These are phyloP conservation scores for Vulpes vulpes DNA, from an alignment of 2,113 vertebrate genomes.

Conservation along the genomic window DNA sequence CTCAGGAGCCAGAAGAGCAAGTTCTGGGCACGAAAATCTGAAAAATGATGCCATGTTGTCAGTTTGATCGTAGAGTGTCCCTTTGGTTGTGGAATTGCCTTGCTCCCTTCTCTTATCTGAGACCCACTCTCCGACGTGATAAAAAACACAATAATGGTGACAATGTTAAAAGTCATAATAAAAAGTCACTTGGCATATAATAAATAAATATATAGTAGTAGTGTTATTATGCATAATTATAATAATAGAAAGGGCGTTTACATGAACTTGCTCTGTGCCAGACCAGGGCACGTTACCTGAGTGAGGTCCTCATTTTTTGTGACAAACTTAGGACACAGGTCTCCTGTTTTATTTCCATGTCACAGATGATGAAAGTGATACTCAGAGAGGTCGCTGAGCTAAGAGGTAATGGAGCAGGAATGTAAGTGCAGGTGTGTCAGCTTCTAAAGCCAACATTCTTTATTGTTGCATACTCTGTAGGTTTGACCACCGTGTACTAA, in stretches of 20 bases:
- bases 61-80: rapidly evolving
- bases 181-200: neutral
- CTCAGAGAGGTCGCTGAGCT: neutral
- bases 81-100: too few relatives aligned
- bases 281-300: neutral
- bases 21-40: neutral
- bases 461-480: rapidly evolving
- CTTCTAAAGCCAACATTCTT: neutral
- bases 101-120: neutral
- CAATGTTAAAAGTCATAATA: neutral
- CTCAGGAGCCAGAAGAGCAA: neutral
- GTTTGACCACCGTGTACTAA: too few relatives aligned
- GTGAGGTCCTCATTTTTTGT: neutral
- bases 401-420: too few relatives aligned
- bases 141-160: neutral
- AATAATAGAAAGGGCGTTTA: neutral
- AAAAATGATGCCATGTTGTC: neutral
- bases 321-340: neutral
- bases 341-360: neutral
- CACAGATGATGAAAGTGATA: neutral
- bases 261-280: neutral
- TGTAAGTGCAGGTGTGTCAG: neutral
- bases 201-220: neutral
- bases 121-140: neutral
- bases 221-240: neutral